These are phyloP conservation scores for Taxidea taxus DNA, from an alignment of 2,113 vertebrate species.

Conservation along the genomic window DNA sequence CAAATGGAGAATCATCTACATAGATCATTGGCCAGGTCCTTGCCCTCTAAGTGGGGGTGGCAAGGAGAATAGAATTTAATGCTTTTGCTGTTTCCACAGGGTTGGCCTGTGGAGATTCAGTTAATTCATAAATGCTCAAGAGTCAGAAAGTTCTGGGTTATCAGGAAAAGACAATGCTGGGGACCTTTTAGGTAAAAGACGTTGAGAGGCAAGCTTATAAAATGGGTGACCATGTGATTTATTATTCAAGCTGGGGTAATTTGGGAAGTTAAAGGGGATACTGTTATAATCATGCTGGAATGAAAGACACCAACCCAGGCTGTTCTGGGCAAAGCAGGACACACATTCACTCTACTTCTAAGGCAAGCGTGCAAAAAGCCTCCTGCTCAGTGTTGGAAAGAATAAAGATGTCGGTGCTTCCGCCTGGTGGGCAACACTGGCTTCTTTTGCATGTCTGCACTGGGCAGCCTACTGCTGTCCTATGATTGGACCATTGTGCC, in stretches of 20 bases:
- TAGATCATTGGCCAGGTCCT: not conserved
- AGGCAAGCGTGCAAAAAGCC: not conserved
- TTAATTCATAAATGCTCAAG: not conserved
- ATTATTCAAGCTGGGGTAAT: not conserved
- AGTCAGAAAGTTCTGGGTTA: not conserved
- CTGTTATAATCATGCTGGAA: not conserved
- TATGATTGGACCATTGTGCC: not conserved
- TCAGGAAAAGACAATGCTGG: not conserved
- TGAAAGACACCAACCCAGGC: not conserved
- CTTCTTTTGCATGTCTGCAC: not conserved
- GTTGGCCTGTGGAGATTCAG: not conserved
- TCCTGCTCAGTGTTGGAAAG: not conserved
- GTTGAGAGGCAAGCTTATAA: not conserved
- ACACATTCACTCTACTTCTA: not conserved
- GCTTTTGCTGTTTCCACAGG: not conserved
- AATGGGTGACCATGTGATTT: not conserved
- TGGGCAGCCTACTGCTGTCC: not conserved
- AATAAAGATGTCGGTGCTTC: not conserved
- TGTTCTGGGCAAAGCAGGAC: not conserved
- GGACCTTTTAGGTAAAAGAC: not conserved
- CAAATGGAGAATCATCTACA: not conserved
- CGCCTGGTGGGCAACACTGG: not conserved
- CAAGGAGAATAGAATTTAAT: not conserved
- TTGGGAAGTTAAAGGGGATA: not conserved
- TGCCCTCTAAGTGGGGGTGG: not conserved